These are phyloP conservation scores for Micrasema minimum DNA, from an alignment of 1,140 invertebrate genomes.

Conservation along the genomic window DNA sequence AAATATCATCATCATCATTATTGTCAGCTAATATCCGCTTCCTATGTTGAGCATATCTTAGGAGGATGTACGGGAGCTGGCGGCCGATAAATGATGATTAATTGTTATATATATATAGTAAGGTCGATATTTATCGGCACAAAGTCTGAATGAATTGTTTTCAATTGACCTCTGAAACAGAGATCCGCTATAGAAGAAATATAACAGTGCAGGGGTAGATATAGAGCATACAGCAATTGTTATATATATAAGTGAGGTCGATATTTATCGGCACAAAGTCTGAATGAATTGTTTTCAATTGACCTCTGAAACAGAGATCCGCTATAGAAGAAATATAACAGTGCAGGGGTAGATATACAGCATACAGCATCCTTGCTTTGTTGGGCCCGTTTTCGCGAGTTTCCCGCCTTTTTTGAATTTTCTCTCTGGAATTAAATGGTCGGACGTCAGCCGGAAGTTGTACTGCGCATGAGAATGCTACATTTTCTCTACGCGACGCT, in stretches of 20 bases:
- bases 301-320: not conserved
- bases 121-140: too few species aligned
- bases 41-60: too few species aligned
- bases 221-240: slow-evolving; percentile 1
- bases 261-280: too few species aligned
- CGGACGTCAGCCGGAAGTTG: slow-evolving; percentile 25
- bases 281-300: not conserved
- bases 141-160: too few species aligned
- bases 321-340: not conserved
- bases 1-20: too few species aligned
- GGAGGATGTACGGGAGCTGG: too few species aligned
- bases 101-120: too few species aligned
- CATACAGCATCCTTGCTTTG: slow-evolving; percentile 18
- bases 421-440: slow-evolving; percentile 29
- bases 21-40: too few species aligned
- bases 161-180: not conserved
- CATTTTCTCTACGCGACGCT: slow-evolving; percentile 15
- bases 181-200: not conserved
- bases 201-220: not conserved
- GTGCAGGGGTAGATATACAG: not conserved
- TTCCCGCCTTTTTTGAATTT: slow-evolving; percentile 36
- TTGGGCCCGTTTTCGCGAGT: slow-evolving; percentile 20
- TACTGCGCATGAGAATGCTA: slow-evolving; percentile 25
- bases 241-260: too few species aligned
- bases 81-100: too few species aligned